phyloP scores from a whole-genome alignment of 2,797 vertebrate species.

The Sphenopsis melanotis region DNA sequence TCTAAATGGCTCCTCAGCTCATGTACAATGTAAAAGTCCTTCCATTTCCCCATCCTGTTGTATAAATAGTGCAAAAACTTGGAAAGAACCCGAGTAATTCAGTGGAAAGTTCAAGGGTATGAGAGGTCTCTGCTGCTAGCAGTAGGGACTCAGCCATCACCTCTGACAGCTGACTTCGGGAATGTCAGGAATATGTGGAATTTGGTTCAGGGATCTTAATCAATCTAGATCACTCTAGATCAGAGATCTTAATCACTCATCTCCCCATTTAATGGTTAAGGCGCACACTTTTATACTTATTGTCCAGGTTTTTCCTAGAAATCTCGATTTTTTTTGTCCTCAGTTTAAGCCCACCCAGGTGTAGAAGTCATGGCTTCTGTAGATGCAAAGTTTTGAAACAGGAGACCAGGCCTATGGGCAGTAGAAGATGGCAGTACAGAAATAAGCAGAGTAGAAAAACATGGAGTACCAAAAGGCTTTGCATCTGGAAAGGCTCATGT shows the following conservation, averaged over 20 bases:
- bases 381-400: not conserved
- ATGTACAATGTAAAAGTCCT: not conserved
- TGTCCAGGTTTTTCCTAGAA: not conserved
- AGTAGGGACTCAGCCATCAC: not conserved
- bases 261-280: not conserved
- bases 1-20: not conserved
- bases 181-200: constrained; percentile 3
- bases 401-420: not conserved
- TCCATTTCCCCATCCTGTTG: not conserved
- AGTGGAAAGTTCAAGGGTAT: constrained; percentile 16
- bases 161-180: not conserved
- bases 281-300: not conserved
- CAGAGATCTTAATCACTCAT: rapidly evolving
- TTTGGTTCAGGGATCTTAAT: not conserved
- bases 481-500: not conserved
- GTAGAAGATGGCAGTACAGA: not conserved
- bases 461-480: not conserved
- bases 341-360: not conserved
- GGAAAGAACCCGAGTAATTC: not conserved
- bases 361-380: not conserved
- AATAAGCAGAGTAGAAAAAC: not conserved
- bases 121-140: not conserved
- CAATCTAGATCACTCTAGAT: rapidly evolving
- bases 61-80: not conserved
- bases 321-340: rapidly evolving